Percentiles rank a stretch among this genome's conserved stretches.
These are phyloP conservation scores for Drosophila paulistorum DNA, from an alignment of 1,140 invertebrate genomes.

Conservation along the genomic window DNA sequence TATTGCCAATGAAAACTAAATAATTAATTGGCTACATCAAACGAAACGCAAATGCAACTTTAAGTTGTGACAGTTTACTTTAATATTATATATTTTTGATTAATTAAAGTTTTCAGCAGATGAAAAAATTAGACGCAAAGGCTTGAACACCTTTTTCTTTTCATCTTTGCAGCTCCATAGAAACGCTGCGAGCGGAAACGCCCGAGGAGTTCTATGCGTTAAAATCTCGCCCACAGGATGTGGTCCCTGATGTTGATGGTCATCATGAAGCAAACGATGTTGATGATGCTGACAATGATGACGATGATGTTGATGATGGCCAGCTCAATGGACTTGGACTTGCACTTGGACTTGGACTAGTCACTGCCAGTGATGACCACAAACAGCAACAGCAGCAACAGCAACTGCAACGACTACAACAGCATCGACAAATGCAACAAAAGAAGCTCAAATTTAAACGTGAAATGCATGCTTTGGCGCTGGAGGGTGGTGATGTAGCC, in stretches of 20 bases:
- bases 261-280: background rate
- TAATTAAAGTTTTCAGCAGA: constrained; percentile 8
- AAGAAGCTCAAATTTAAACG: constrained; percentile 66
- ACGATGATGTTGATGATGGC: constrained; percentile 14
- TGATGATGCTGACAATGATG: constrained; percentile 31
- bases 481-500: constrained; percentile 76
- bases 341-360: constrained; percentile 49
- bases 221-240: constrained; percentile 38
- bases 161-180: constrained; percentile 70
- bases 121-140: background rate
- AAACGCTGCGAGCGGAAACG: constrained; percentile 74
- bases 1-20: background rate
- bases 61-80: background rate
- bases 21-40: constrained; percentile 6
- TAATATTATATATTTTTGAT: background rate
- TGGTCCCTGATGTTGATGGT: constrained; percentile 39
- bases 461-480: constrained; percentile 68
- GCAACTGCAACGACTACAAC: constrained; percentile 16
- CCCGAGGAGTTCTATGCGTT: constrained; percentile 70
- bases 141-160: constrained; percentile 18
- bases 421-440: constrained; percentile 42
- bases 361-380: constrained; percentile 34
- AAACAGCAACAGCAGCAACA: constrained; percentile 25
- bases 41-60: background rate
- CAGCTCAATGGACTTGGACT: constrained; percentile 65